These are phyloP conservation scores for Sinosuthora webbiana DNA, from an alignment of 2,113 vertebrate genomes.

Conservation along the genomic window DNA sequence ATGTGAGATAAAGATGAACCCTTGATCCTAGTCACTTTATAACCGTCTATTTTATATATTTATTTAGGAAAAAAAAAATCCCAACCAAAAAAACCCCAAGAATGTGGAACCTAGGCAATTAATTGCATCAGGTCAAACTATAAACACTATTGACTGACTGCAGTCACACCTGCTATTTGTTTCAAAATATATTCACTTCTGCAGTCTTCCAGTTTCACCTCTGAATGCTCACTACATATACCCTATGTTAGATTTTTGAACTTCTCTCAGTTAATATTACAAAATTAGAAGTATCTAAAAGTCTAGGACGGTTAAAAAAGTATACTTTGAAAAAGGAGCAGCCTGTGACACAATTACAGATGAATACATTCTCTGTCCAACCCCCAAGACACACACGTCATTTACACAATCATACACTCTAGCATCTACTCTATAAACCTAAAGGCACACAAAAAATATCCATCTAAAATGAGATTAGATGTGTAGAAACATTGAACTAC, in stretches of 20 bases:
- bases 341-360: neutral
- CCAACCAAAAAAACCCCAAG: neutral
- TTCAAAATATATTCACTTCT: neutral
- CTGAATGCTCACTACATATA: neutral
- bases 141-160: neutral
- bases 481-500: neutral
- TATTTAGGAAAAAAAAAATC: neutral
- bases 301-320: neutral
- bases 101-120: neutral
- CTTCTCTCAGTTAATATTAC: neutral
- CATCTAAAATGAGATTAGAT: conserved; percentile 10
- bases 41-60: neutral
- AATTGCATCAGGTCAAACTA: neutral
- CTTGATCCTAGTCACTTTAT: neutral
- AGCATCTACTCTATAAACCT: neutral
- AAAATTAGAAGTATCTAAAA: neutral
- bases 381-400: neutral
- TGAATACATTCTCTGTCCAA: neutral
- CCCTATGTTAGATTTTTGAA: neutral
- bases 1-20: neutral
- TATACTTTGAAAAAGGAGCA: neutral
- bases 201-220: neutral
- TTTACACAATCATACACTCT: neutral
- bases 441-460: neutral
- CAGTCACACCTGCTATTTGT: neutral